Percentiles rank a stretch among this genome's conserved stretches.
Conservation (phyloP, 2,113 vertebrate species). For the Micromys minutus region DNA sequence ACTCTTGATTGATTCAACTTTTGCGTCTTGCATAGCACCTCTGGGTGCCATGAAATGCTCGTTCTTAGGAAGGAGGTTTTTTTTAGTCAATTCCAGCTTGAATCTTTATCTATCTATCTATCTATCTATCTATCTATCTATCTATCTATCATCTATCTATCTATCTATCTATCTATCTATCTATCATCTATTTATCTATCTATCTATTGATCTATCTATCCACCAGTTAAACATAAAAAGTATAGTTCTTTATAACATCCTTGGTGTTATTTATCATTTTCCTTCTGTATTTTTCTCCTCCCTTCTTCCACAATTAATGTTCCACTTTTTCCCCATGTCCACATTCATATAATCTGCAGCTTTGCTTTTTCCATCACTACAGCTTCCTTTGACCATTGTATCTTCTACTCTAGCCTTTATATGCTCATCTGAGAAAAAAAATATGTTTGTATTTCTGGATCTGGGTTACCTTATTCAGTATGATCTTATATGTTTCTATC, state of each 20-base stretch:
- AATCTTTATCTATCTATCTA: too few relatives aligned
- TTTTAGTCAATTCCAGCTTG: not conserved
- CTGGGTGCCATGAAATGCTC: not conserved
- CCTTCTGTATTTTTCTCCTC: not conserved
- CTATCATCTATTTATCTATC: too few relatives aligned
- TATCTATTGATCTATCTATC: too few relatives aligned
- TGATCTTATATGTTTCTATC: not conserved
- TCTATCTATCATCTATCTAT: too few relatives aligned
- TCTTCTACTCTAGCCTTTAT: not conserved
- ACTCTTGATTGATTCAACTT: not conserved
- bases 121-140: too few relatives aligned
- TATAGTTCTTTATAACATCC: not conserved
- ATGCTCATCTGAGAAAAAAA: not conserved
- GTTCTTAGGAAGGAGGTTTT: not conserved
- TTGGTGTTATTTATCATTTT: not conserved
- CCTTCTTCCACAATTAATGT: not conserved
- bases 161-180: too few relatives aligned
- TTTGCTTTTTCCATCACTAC: not conserved
- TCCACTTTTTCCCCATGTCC: not conserved
- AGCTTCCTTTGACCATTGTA: not conserved
- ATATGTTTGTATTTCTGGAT: not conserved
- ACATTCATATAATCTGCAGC: not conserved
- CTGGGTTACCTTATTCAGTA: not conserved
- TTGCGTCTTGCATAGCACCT: not conserved
- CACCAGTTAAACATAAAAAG: not conserved